Percentiles rank a stretch among this genome's conserved stretches.
phyloP scores from a whole-genome alignment of 2,888 invertebrate genomes.

The Lomographa bimaculata region DNA sequence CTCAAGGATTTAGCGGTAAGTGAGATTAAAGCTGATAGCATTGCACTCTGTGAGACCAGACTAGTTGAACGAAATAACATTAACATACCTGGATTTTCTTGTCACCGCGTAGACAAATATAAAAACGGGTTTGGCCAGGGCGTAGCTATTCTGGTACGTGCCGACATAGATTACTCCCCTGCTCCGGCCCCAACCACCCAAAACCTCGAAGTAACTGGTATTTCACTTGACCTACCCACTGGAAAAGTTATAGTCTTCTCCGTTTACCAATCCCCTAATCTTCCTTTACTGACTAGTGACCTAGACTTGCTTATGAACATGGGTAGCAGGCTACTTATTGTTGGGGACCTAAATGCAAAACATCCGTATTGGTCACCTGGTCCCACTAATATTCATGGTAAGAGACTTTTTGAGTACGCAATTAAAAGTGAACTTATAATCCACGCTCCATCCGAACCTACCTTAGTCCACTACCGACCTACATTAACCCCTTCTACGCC shows the following conservation, averaged over 20 bases:
- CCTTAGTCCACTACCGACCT: too few species aligned
- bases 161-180: background rate
- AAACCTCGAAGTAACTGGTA: background rate
- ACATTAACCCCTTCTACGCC: too few species aligned
- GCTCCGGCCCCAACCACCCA: background rate
- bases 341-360: too few species aligned
- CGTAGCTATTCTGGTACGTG: background rate
- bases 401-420: too few species aligned
- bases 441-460: too few species aligned
- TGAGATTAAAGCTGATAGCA: background rate
- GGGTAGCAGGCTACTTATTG: background rate
- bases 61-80: background rate
- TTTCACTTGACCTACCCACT: background rate
- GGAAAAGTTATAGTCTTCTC: background rate
- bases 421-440: too few species aligned
- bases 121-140: background rate
- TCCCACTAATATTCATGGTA: too few species aligned
- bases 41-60: background rate
- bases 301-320: background rate
- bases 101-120: background rate
- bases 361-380: background rate
- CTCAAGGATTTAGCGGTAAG: background rate
- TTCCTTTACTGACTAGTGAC: background rate
- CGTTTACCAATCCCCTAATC: background rate
- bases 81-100: background rate